Percentiles rank a stretch among this genome's conserved stretches.
Conservation (phyloP, 2,797 vertebrate genomes). For the Myotis pilosus region DNA sequence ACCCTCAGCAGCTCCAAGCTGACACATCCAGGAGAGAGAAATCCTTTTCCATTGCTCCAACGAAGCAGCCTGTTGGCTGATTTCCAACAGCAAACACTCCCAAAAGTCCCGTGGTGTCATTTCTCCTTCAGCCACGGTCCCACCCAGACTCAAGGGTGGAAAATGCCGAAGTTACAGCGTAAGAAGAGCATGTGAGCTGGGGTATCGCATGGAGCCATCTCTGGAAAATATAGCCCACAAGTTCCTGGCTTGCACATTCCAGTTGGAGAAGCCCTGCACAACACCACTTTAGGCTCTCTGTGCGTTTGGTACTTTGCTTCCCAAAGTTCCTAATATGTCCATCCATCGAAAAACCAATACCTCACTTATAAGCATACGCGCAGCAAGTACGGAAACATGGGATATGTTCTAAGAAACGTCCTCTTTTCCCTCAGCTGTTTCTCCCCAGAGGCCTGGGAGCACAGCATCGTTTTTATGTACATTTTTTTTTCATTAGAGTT, state of each 20-base stretch:
- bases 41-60: not conserved
- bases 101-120: not conserved
- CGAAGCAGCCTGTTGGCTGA: not conserved
- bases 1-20: not conserved
- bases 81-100: constrained; percentile 18
- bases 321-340: not conserved
- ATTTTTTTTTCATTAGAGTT: not conserved
- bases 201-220: not conserved
- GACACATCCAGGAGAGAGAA: not conserved
- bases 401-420: not conserved
- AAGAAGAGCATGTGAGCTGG: not conserved
- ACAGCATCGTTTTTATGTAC: not conserved
- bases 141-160: not conserved
- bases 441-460: not conserved
- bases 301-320: not conserved
- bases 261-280: not conserved
- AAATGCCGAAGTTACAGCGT: not conserved
- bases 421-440: not conserved
- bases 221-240: not conserved
- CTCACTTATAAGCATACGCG: not conserved
- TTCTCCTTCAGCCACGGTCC: not conserved
- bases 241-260: not conserved
- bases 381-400: not conserved
- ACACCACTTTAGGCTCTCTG: not conserved
- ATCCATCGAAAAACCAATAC: not conserved